Conservation (phyloP, 2,113 vertebrate species). For the Numida meleagris region DNA sequence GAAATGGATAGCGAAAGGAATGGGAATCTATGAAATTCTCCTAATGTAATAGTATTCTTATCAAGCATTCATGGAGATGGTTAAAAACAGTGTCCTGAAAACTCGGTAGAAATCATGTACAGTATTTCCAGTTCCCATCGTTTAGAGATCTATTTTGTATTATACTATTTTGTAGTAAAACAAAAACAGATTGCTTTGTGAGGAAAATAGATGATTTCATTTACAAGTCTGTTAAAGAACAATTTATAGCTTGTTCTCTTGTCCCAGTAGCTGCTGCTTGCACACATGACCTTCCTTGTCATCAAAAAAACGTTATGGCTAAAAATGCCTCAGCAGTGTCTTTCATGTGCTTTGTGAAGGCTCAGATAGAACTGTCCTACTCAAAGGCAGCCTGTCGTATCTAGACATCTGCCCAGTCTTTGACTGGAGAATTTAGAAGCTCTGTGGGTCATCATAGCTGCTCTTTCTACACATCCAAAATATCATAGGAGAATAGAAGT, state of each 20-base stretch:
- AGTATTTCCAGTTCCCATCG: not conserved
- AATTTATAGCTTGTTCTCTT: not conserved
- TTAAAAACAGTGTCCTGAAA: not conserved
- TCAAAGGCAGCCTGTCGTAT: fast-evolving
- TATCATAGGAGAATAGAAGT: not conserved
- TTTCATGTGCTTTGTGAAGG: not conserved
- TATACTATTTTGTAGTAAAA: not conserved
- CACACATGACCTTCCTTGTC: not conserved
- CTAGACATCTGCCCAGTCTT: not conserved
- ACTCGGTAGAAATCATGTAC: not conserved
- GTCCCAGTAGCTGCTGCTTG: not conserved
- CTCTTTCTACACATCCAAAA: not conserved
- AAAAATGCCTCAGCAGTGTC: not conserved
- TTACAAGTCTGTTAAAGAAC: not conserved
- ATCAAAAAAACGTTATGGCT: not conserved
- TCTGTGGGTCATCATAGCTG: not conserved
- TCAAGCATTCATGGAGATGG: not conserved
- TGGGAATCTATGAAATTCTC: fast-evolving
- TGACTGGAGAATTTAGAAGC: not conserved
- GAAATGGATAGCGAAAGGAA: not conserved
- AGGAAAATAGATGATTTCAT: not conserved
- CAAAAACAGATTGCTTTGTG: not conserved
- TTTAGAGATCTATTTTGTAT: not conserved
- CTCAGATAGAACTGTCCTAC: not conserved
- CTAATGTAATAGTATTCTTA: not conserved